phyloP scores from a whole-genome alignment of 2,797 vertebrate species.

The Takifugu ocellatus region DNA sequence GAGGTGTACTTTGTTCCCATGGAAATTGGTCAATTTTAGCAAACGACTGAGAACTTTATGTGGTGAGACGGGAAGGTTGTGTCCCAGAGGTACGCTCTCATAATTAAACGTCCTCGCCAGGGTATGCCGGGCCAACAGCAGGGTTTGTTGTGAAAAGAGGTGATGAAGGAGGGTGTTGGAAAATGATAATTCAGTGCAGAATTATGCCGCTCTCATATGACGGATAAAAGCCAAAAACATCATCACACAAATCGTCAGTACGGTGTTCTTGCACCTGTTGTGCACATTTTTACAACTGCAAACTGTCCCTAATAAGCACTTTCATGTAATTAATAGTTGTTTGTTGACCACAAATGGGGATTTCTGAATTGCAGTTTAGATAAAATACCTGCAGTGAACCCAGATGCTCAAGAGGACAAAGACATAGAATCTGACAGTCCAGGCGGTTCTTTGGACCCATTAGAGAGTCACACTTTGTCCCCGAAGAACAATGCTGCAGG shows the following conservation, averaged over 20 bases:
- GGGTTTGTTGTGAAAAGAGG: conserved; percentile 80
- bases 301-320: too few species aligned
- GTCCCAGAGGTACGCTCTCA: conserved; percentile 77
- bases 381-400: conserved; percentile 75
- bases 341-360: too few species aligned
- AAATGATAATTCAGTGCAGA: conserved; percentile 70
- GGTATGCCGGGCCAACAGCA: conserved; percentile 80
- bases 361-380: conserved; percentile 28
- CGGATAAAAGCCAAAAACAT: conserved; percentile 41
- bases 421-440: conserved; percentile 78
- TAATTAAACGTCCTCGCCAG: conserved; percentile 81
- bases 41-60: conserved; percentile 75
- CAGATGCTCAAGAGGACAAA: conserved; percentile 84
- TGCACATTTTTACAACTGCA: background rate
- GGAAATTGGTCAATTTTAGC: conserved; percentile 84
- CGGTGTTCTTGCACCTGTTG: conserved; percentile 35
- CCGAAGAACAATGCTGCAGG: conserved; percentile 81
- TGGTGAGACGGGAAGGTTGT: conserved; percentile 74
- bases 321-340: too few species aligned
- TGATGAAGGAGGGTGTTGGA: conserved; percentile 71
- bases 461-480: conserved; percentile 82
- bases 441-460: conserved; percentile 80
- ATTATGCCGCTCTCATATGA: conserved; percentile 65
- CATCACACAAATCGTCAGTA: conserved; percentile 22
- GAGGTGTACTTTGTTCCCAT: conserved; percentile 85